phyloP scores from a whole-genome alignment of 2,888 invertebrate species.

The Hypercompe scribonia region DNA sequence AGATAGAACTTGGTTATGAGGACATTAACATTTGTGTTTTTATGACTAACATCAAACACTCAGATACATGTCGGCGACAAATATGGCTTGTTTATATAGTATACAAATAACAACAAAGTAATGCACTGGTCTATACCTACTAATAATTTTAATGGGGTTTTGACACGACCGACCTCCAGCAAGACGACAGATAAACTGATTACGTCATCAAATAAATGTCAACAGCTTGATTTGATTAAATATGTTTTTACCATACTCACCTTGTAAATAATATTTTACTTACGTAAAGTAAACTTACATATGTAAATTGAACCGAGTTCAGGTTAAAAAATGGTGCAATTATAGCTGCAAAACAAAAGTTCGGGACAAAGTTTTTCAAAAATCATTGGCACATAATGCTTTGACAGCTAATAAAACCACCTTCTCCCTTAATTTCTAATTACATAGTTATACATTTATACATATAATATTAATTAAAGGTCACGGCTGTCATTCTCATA shows the following conservation, averaged over 20 bases:
- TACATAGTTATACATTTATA: conserved; percentile 2
- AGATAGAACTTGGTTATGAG: conserved; percentile 10
- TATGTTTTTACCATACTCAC: conserved; percentile 6
- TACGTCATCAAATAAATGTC: conserved; percentile 17
- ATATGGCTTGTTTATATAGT: conserved; percentile 20
- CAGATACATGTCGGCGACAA: conserved; percentile 1
- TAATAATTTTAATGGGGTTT: conserved; percentile 28
- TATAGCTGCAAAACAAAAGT: background rate
- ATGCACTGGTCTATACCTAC: conserved; percentile 8
- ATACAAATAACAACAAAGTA: conserved; percentile 30
- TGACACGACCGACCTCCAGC: conserved; percentile 23
- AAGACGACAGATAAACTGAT: conserved; percentile 26
- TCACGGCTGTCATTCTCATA: conserved; percentile 11
- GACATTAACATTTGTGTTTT: conserved; percentile 4
- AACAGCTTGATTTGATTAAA: conserved; percentile 10
- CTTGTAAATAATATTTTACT: conserved; percentile 1
- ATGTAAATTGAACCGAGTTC: background rate
- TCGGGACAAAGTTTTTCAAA: background rate
- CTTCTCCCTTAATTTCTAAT: background rate
- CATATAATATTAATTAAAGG: conserved; percentile 9
- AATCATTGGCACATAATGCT: conserved; percentile 13
- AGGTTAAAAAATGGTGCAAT: background rate
- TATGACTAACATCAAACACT: conserved; percentile 6
- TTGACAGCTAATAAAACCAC: conserved; percentile 1
- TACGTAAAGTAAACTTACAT: background rate